Base-by-base conservation (phyloP, 2,888 invertebrate species). In the Thereva unica region DNA sequence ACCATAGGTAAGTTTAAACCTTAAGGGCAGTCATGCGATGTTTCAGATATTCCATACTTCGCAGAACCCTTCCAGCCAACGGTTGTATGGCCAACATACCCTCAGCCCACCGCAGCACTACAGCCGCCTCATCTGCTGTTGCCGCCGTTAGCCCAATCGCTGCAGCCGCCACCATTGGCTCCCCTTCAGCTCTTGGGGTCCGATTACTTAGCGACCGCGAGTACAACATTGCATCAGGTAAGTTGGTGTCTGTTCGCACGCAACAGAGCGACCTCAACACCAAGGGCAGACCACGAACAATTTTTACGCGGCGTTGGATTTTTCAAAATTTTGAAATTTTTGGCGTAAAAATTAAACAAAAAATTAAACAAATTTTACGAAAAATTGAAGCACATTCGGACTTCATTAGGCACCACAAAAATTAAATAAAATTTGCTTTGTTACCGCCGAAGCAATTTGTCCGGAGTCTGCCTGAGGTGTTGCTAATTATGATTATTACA, bases 11-110 rank as follows among this genome's bases (percentile, higher is more conserved):
- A 75, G 78, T 72, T 42, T 12, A 9, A 34, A 34, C 0, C 23
- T 3, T 10, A n/a, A 23, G 41, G 41, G 37, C 40, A 9, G 50
- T 23, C 23, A 61, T 47, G 47, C 47, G 38, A 59, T 47, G 57
- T 47, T 38, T 59, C 47, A 59, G 57, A 41, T 59, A 47, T 37
- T 47, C 23, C 9, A 4, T 53, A 57, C 10, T 65, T 66, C 64
- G 10, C 81, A 83, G 86, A 86, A 75, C 89, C 89, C 75, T 82
- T 89, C 70, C 89, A 89, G 71, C 89, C 89, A 77, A 85, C 90
- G 0, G 87, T 90, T 52, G 86, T 90, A 23, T 90, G 90, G 90
- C 89, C 90, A 45, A 87, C 88, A 74, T 85, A 89, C 77, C 81
- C 83, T 64, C 84, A 83, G 74, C 77, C 80, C 52, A 76, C 76